These are phyloP conservation scores for Rhamnusium bicolor DNA, from an alignment of 2,888 invertebrate species.

Conservation along the genomic window DNA sequence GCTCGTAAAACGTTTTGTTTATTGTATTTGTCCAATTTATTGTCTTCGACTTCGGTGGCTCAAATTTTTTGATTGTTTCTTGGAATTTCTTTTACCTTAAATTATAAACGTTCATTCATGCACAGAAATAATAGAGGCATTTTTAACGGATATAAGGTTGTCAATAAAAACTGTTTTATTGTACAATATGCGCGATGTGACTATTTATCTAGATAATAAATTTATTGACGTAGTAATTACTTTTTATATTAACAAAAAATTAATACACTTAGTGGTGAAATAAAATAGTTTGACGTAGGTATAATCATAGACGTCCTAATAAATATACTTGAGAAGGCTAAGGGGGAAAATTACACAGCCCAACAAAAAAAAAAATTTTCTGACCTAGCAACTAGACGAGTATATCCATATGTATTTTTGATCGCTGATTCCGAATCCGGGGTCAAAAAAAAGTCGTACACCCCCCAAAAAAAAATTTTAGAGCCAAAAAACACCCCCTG, in stretches of 20 bases:
- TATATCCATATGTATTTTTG: no score
- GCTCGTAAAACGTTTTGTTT: slow-evolving; percentile 68
- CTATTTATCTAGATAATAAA: background rate
- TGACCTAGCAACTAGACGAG: no score
- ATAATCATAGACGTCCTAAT: background rate
- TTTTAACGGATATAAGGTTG: slow-evolving; percentile 42
- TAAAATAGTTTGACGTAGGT: background rate
- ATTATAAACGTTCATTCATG: slow-evolving; percentile 54
- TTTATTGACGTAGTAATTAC: slow-evolving; percentile 7
- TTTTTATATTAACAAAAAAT: background rate
- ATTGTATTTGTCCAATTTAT: slow-evolving; percentile 68
- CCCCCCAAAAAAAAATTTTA: no score
- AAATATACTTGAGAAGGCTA: background rate
- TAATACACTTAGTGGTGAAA: background rate
- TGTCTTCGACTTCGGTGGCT: slow-evolving; percentile 65
- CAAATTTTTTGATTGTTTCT: slow-evolving; percentile 63
- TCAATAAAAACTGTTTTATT: slow-evolving; percentile 27
- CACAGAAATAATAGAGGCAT: slow-evolving; percentile 49
- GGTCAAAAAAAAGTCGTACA: no score
- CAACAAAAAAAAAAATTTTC: no score
- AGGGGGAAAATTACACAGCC: no score
- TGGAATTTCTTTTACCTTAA: slow-evolving; percentile 57
- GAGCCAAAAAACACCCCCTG: no score
- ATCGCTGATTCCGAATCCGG: no score
- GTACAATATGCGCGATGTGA: background rate